Evolutionary conservation across 2,888 invertebrate genomes (phyloP).

Genomic region (Eupelmus urozonus): DNA sequence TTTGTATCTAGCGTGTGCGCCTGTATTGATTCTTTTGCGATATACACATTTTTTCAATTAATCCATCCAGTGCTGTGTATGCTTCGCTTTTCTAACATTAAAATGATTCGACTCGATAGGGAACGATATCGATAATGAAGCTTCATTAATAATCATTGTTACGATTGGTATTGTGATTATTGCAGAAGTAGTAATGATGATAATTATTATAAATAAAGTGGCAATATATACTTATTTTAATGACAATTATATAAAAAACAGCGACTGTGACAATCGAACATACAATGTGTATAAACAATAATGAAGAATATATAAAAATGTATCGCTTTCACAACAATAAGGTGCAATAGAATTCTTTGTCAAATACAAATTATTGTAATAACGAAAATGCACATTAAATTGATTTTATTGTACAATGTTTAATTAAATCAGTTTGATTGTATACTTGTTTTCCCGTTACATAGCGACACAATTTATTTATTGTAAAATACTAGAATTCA

Average conservation of each 20-base stretch:
- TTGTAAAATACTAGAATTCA: slow-evolving; percentile 31
- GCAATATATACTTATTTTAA: slow-evolving; percentile 55
- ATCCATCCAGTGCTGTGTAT: slow-evolving; percentile 51
- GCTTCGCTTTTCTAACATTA: slow-evolving; percentile 22
- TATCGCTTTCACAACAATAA: slow-evolving; percentile 29
- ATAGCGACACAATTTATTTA: slow-evolving; percentile 35
- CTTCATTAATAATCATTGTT: slow-evolving; percentile 39
- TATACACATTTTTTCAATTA: slow-evolving; percentile 32
- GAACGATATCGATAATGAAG: slow-evolving; percentile 52
- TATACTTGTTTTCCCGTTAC: slow-evolving; percentile 1
- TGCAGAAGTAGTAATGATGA: slow-evolving; percentile 35
- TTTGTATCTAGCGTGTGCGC: slow-evolving; percentile 72
- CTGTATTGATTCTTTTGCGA: slow-evolving; percentile 51
- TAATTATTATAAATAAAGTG: slow-evolving; percentile 42
- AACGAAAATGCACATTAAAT: slow-evolving; percentile 13
- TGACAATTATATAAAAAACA: slow-evolving; percentile 45
- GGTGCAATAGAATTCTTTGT: slow-evolving; percentile 33
- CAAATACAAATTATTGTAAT: slow-evolving; percentile 32
- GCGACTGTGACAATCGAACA: slow-evolving; percentile 59
- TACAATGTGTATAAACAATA: slow-evolving; percentile 50
- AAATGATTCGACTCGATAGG: slow-evolving; percentile 23
- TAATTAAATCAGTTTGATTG: slow-evolving; percentile 7
- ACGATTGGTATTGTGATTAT: slow-evolving; percentile 38
- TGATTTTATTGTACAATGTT: slow-evolving; percentile 41
- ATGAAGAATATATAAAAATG: slow-evolving; percentile 33